Conservation (phyloP, 2,113 vertebrate genomes). For the Paramisgurnus dabryanus region DNA sequence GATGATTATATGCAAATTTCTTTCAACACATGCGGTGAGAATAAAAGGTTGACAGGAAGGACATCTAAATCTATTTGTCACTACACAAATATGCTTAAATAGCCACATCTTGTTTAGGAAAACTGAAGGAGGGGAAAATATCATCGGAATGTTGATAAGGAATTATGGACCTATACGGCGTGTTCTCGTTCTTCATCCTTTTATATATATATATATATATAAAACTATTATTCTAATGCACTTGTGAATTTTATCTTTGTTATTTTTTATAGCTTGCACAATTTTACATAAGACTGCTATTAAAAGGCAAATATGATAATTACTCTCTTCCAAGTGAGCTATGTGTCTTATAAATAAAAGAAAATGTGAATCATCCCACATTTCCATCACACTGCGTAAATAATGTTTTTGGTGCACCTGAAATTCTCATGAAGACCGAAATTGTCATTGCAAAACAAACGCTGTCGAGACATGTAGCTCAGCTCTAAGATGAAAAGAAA, state of each 20-base stretch:
- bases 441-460: not conserved
- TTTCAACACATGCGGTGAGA: constrained; percentile 55
- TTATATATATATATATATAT: not conserved
- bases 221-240: not conserved
- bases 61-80: constrained; percentile 44
- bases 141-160: not conserved
- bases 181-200: not conserved
- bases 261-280: not conserved
- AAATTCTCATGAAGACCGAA: not conserved
- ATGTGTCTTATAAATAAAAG: not conserved
- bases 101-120: constrained; percentile 38
- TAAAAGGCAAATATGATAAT: constrained; percentile 31
- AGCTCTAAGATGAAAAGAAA: constrained; percentile 10
- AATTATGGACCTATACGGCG: not conserved
- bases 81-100: constrained; percentile 37
- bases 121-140: constrained; percentile 36
- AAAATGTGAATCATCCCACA: not conserved
- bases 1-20: constrained; percentile 61
- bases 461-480: constrained; percentile 15
- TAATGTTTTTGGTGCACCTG: not conserved
- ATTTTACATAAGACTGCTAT: not conserved
- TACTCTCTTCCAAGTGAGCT: not conserved
- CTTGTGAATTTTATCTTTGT: not conserved
- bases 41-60: constrained; percentile 38
- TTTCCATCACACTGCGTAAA: not conserved